Percentiles rank a stretch among this genome's conserved stretches.
Conservation (phyloP, 2,113 vertebrate species). For the Oryzias woworae region DNA sequence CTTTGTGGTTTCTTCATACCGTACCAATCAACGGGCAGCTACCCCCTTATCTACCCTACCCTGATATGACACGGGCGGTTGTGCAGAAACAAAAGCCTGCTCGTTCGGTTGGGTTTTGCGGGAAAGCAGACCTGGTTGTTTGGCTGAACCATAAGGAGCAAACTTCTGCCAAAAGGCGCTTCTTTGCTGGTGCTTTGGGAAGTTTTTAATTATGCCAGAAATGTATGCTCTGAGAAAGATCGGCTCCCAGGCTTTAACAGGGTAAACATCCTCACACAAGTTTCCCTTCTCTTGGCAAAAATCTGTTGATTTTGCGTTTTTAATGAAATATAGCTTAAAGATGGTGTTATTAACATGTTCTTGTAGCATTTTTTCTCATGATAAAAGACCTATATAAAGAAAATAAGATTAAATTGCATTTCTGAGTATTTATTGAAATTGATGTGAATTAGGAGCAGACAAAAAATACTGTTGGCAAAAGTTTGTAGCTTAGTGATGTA, state of each 20-base stretch:
- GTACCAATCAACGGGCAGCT: constrained; percentile 35
- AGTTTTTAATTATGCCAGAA: constrained; percentile 69
- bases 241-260: constrained; percentile 39
- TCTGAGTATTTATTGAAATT: no score
- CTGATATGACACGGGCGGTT: constrained; percentile 54
- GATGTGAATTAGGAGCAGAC: no score
- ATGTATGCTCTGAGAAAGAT: constrained; percentile 63
- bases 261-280: constrained; percentile 8
- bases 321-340: no score
- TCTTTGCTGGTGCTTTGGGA: constrained; percentile 45
- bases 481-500: no score
- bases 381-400: no score
- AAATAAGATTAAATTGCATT: no score
- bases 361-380: no score
- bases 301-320: no score
- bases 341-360: no score
- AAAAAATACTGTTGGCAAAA: no score
- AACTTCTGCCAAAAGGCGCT: constrained; percentile 45
- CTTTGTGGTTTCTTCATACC: constrained; percentile 30
- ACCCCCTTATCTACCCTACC: constrained; percentile 42
- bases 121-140: constrained; percentile 69
- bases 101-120: constrained; percentile 69
- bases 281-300: background rate
- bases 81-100: constrained; percentile 26
- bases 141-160: constrained; percentile 59